A percentile compares a stretch with the other conserved stretches of the same genome.
phyloP scores from a whole-genome alignment of 2,113 vertebrate genomes.

The Epinephelus moara region DNA sequence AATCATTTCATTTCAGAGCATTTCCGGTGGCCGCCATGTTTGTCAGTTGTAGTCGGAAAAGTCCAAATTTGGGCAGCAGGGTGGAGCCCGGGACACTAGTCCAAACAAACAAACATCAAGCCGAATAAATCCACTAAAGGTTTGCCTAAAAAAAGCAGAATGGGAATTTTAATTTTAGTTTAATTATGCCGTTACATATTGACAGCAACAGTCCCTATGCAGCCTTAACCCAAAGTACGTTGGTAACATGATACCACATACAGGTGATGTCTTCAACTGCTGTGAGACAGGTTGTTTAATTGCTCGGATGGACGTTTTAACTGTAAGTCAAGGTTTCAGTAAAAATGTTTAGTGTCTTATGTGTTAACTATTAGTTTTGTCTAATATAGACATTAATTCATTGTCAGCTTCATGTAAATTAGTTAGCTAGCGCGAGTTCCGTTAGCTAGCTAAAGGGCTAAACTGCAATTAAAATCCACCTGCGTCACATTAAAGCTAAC shows the following conservation, averaged over 20 bases:
- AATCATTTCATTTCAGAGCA: neutral
- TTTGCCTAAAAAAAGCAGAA: neutral
- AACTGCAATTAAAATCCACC: neutral
- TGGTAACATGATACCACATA: too few relatives aligned
- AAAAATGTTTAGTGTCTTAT: neutral
- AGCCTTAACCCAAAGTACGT: neutral
- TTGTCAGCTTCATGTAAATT: neutral
- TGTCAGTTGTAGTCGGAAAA: neutral
- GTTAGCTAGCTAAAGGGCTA: neutral
- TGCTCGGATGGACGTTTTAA: neutral
- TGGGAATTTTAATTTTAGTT: neutral
- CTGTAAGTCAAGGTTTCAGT: neutral
- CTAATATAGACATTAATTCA: neutral
- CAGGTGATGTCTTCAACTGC: neutral
- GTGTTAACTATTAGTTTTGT: neutral
- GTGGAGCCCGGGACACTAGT: neutral
- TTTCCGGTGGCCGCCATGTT: neutral
- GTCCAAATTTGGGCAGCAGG: neutral
- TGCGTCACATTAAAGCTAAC: neutral
- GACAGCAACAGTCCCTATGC: neutral
- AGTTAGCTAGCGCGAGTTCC: too few relatives aligned
- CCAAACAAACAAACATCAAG: too few relatives aligned
- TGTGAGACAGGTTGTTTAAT: neutral
- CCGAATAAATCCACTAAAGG: neutral
- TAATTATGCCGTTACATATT: neutral